A percentile compares a stretch with the other conserved stretches of the same genome.
Conservation (phyloP, 2,113 vertebrate genomes). For the Prunella himalayana region DNA sequence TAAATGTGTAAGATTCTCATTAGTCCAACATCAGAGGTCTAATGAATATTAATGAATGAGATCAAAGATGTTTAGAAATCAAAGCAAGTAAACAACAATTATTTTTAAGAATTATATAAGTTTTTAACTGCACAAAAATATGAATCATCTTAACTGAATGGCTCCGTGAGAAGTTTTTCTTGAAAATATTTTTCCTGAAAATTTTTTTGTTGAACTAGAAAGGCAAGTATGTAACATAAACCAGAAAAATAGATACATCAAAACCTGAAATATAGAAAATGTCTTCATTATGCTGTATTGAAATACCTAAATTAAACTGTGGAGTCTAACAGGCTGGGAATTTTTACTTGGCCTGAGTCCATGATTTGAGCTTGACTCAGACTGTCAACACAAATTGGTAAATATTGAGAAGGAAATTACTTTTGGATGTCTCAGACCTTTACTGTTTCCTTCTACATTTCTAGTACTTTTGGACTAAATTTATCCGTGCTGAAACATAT, state of each 20-base stretch:
- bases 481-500: not conserved
- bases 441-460: not conserved
- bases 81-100: conserved; percentile 74
- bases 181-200: conserved; percentile 22
- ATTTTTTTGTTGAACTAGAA: not conserved
- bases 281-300: not conserved
- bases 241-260: not conserved
- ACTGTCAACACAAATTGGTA: not conserved
- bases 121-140: conserved; percentile 45
- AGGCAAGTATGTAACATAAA: not conserved
- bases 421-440: not conserved
- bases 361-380: not conserved
- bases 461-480: not conserved
- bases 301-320: not conserved
- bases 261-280: not conserved
- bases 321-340: not conserved
- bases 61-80: conserved; percentile 77
- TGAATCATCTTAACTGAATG: not conserved
- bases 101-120: conserved; percentile 66
- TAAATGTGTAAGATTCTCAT: conserved; percentile 72
- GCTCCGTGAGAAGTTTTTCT: not conserved
- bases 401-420: not conserved
- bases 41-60: conserved; percentile 81
- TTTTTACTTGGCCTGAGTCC: not conserved
- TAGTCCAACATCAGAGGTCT: conserved; percentile 71